Conservation (phyloP, 2,888 invertebrate genomes). For the Meta bourneti region DNA sequence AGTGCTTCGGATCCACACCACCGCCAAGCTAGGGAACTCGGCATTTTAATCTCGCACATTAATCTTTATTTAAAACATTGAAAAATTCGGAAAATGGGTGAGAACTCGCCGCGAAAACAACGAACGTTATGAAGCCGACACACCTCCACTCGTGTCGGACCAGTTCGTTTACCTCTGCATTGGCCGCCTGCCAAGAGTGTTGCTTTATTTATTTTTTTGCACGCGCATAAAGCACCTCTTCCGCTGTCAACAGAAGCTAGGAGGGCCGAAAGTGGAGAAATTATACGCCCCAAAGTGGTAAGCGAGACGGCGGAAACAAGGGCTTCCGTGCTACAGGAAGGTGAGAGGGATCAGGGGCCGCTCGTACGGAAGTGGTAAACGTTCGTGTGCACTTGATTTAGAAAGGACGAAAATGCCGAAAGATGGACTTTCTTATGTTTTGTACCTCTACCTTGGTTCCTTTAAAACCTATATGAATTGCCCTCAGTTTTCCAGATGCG, state of each 20-base stretch:
- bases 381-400: neutral
- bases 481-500: no score
- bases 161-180: conserved; percentile 71
- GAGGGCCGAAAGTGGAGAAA: neutral
- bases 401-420: neutral
- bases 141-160: conserved; percentile 34
- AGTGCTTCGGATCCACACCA: neutral
- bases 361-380: neutral
- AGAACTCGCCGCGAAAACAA: no score
- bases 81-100: neutral
- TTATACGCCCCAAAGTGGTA: no score
- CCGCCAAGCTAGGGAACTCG: neutral
- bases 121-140: neutral
- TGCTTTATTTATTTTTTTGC: neutral
- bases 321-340: neutral
- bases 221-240: neutral
- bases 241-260: conserved; percentile 30
- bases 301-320: neutral
- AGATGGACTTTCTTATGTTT: no score
- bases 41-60: neutral
- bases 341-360: neutral
- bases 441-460: no score
- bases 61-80: neutral
- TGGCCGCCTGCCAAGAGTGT: conserved; percentile 53
- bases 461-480: no score